Conservation (phyloP, 2,888 invertebrate species). For the Nymphalis c-album region DNA sequence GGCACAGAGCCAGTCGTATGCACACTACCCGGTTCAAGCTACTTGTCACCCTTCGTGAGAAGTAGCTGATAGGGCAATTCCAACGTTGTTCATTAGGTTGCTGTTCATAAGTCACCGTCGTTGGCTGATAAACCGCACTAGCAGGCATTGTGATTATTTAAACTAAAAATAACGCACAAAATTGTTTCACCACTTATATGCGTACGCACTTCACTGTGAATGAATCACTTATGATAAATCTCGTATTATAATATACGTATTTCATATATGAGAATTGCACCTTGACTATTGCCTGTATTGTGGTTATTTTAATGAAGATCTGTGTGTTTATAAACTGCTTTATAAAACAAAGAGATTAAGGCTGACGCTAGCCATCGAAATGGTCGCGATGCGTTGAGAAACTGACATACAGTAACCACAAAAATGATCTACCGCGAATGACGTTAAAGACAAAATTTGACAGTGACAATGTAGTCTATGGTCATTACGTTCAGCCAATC, state of each 20-base stretch:
- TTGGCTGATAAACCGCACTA: conserved; percentile 89
- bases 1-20: conserved; percentile 67
- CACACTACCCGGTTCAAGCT: conserved; percentile 72
- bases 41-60: conserved; percentile 76
- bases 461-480: background rate
- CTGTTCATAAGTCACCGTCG: conserved; percentile 88
- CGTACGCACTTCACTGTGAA: conserved; percentile 39
- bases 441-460: background rate
- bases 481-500: background rate
- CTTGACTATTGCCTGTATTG: conserved; percentile 5
- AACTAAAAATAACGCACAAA: conserved; percentile 37
- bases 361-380: conserved; percentile 16
- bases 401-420: conserved; percentile 14
- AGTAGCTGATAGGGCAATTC: conserved; percentile 81
- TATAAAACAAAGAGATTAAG: conserved; percentile 16
- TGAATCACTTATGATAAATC: conserved; percentile 11
- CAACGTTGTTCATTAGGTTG: conserved; percentile 80
- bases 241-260: conserved; percentile 7
- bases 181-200: conserved; percentile 30
- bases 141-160: conserved; percentile 81
- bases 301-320: conserved; percentile 3
- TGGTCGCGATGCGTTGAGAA: conserved; percentile 14
- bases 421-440: conserved; percentile 4
- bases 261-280: conserved; percentile 11
- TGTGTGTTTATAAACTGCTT: conserved; percentile 1